Percentiles rank a stretch among this genome's conserved stretches.
Evolutionary conservation across 2,888 invertebrate genomes (phyloP).

Genomic region (Dynastes hyllus): DNA sequence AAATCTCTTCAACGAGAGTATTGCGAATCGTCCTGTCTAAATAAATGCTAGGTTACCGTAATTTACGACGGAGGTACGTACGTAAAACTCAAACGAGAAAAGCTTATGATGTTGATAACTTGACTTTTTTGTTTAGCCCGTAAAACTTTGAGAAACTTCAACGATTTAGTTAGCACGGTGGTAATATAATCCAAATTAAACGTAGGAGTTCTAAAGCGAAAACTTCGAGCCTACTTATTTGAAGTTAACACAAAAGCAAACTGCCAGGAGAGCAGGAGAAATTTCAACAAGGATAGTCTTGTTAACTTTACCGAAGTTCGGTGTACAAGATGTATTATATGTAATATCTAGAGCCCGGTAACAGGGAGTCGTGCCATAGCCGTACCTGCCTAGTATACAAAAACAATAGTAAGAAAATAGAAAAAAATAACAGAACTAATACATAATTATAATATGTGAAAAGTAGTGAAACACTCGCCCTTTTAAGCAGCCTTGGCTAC

Average conservation of each 20-base stretch:
- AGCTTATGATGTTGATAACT: background rate
- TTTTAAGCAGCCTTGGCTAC: too few relatives aligned
- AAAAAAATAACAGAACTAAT: too few relatives aligned
- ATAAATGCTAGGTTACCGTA: background rate
- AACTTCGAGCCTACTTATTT: conserved; percentile 33
- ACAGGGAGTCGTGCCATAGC: too few relatives aligned
- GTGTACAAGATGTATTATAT: background rate
- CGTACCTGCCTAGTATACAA: too few relatives aligned
- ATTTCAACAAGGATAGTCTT: conserved; percentile 24
- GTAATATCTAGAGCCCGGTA: background rate
- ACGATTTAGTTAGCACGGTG: conserved; percentile 19
- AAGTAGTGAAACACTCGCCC: too few relatives aligned
- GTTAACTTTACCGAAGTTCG: conserved; percentile 12
- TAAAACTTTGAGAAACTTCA: conserved; percentile 26
- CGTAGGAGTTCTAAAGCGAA: conserved; percentile 13
- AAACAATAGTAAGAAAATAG: too few relatives aligned
- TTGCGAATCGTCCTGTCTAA: background rate
- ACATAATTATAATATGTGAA: too few relatives aligned
- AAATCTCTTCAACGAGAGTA: background rate
- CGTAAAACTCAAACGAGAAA: background rate
- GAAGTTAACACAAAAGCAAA: conserved; percentile 42
- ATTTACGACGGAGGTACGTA: background rate
- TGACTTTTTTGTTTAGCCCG: conserved; percentile 3
- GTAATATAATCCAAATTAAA: conserved; percentile 29
- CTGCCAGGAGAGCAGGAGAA: conserved; percentile 26